Evolutionary conservation across 37 sponge, comb jelly and placozoan species (phyloP).

Genomic region (Agelas oroides): DNA sequence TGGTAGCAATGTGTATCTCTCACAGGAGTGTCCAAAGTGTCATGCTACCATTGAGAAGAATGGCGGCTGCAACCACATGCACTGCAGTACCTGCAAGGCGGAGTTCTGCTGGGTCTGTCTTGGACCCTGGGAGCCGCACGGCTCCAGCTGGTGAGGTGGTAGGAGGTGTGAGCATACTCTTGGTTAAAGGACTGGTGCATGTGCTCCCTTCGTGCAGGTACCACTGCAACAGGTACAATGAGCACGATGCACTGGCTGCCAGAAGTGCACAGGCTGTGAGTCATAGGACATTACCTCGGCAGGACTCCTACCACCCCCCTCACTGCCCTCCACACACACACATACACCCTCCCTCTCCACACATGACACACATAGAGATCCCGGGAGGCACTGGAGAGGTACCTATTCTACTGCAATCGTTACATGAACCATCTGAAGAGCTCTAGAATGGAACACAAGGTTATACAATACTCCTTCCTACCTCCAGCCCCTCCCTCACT

Average conservation of each 20-base stretch:
- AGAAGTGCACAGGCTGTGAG: constrained; percentile 80
- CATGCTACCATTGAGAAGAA: constrained; percentile 93
- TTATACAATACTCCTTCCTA: neutral
- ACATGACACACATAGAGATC: constrained; percentile 70
- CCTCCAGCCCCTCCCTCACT: neutral
- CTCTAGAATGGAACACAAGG: constrained; percentile 69
- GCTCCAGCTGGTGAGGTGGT: constrained; percentile 87
- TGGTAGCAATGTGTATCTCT: no score
- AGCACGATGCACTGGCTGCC: constrained; percentile 77
- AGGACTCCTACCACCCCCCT: neutral
- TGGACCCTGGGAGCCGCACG: constrained; percentile 94
- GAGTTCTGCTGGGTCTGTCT: constrained; percentile 96
- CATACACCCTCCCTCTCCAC: neutral
- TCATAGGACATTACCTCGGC: no score
- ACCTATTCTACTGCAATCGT: constrained; percentile 90
- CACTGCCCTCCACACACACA: neutral
- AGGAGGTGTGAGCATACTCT: no score
- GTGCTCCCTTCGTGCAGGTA: constrained; percentile 55
- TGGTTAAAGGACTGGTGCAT: neutral
- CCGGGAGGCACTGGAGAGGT: constrained; percentile 80
- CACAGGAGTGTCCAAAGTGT: constrained; percentile 92
- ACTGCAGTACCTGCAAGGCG: constrained; percentile 74
- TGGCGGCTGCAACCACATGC: constrained; percentile 97
- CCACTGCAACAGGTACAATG: constrained; percentile 91
- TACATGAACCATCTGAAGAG: constrained; percentile 91